These are phyloP conservation scores for Liparis tanakae DNA, from an alignment of 2,797 vertebrate genomes.

Conservation along the genomic window DNA sequence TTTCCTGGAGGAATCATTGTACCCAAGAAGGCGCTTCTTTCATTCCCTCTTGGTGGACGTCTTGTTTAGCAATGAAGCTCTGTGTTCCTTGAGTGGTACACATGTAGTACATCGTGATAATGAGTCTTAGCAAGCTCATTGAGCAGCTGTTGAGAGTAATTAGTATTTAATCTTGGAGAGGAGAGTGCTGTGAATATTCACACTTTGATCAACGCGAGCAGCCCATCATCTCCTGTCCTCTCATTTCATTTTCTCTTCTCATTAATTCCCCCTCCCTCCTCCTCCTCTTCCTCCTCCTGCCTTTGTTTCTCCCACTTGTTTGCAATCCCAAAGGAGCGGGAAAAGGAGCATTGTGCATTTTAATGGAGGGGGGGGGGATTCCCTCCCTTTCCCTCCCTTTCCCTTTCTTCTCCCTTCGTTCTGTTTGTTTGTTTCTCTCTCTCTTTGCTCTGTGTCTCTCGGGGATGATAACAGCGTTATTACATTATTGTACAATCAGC, in stretches of 20 bases:
- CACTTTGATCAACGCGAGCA: conserved; percentile 75
- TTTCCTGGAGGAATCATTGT: conserved; percentile 34
- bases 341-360: conserved; percentile 49
- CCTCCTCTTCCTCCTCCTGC: conserved; percentile 1
- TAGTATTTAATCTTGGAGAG: conserved; percentile 76
- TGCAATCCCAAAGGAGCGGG: conserved; percentile 47
- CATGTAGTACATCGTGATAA: conserved; percentile 77
- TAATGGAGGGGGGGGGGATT: conserved; percentile 42
- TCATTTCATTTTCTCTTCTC: conserved; percentile 60
- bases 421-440: neutral
- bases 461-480: conserved; percentile 43
- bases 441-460: conserved; percentile 26
- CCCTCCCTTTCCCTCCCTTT: conserved; percentile 26
- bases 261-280: conserved; percentile 52
- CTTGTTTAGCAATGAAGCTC: conserved; percentile 52
- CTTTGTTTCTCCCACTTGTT: conserved; percentile 49
- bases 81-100: conserved; percentile 72
- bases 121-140: conserved; percentile 73
- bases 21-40: conserved; percentile 30
- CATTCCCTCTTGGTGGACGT: conserved; percentile 51
- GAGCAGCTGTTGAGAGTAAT: conserved; percentile 81
- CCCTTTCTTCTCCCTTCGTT: neutral
- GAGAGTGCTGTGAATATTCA: conserved; percentile 75
- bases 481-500: conserved; percentile 44
- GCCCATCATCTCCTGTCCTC: conserved; percentile 65